phyloP scores from a whole-genome alignment of 1,140 invertebrate genomes.

The Reticulitermes speratus region DNA sequence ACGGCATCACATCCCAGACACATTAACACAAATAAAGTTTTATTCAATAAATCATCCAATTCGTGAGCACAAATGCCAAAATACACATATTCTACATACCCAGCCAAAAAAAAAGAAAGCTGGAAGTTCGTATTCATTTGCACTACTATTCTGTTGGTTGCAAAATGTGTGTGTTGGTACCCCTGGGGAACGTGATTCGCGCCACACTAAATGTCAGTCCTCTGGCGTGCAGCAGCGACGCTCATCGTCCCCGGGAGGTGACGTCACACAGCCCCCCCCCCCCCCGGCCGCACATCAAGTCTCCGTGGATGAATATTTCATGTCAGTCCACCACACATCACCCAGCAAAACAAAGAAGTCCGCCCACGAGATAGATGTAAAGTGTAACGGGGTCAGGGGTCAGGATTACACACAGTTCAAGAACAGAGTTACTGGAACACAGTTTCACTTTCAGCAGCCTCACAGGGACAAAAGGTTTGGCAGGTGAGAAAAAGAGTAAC shows the following conservation, averaged over 20 bases:
- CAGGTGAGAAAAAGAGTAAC: too few relatives aligned
- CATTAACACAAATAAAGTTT: too few relatives aligned
- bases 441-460: too few relatives aligned
- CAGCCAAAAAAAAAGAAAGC: too few relatives aligned
- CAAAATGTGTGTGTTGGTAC: too few relatives aligned
- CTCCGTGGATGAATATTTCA: conserved; percentile 10
- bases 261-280: not conserved
- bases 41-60: too few relatives aligned
- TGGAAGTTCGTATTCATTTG: not conserved
- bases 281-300: not conserved
- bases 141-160: not conserved
- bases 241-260: not conserved
- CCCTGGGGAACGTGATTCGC: not conserved
- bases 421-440: too few relatives aligned
- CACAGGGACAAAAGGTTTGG: too few relatives aligned
- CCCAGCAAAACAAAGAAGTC: not conserved
- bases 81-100: too few relatives aligned
- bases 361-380: not conserved
- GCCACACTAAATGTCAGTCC: not conserved
- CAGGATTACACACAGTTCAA: too few relatives aligned
- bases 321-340: conserved; percentile 4
- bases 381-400: not conserved
- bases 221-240: not conserved
- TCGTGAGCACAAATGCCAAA: too few relatives aligned
- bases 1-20: too few relatives aligned